These are phyloP conservation scores for Catalaphyllia jardinei DNA, from an alignment of 64 coral and sea anemone genomes.

Conservation along the genomic window DNA sequence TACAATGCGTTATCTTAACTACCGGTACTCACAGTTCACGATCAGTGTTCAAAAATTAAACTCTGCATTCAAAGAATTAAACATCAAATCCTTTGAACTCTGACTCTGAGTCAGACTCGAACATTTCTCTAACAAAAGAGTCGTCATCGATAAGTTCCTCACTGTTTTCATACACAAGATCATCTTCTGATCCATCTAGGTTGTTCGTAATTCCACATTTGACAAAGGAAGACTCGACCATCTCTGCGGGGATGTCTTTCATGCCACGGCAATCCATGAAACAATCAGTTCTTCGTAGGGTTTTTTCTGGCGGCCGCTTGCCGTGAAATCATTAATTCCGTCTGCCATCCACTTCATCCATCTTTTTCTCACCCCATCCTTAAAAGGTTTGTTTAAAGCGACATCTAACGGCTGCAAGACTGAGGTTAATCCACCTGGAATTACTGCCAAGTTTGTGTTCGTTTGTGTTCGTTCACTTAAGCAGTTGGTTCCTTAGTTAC, in stretches of 20 bases:
- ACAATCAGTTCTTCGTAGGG: conserved; percentile 49
- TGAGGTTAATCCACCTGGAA: not conserved
- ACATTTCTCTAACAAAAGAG: too few species aligned
- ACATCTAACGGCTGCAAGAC: conserved; percentile 61
- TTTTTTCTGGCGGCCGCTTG: conserved; percentile 35
- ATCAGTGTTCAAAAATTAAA: too few species aligned
- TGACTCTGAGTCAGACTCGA: too few species aligned
- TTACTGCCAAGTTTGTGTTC: conserved; percentile 42
- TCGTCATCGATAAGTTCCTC: too few species aligned
- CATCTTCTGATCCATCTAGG: conserved; percentile 35
- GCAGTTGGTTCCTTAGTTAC: too few species aligned
- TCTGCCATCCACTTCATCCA: conserved; percentile 62
- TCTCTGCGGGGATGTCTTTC: conserved; percentile 35
- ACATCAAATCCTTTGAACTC: too few species aligned
- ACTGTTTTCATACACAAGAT: not conserved
- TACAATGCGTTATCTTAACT: too few species aligned
- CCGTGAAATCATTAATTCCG: conserved; percentile 41
- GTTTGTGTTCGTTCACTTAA: too few species aligned
- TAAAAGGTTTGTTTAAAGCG: conserved; percentile 69
- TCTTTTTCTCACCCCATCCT: conserved; percentile 48
- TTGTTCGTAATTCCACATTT: conserved; percentile 3
- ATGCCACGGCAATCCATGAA: conserved; percentile 52
- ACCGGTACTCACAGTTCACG: too few species aligned
- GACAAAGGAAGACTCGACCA: conserved; percentile 36
- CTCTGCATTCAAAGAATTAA: too few species aligned